These are phyloP conservation scores for Sylvilagus floridanus DNA, from an alignment of 2,797 vertebrate genomes.

Conservation along the genomic window DNA sequence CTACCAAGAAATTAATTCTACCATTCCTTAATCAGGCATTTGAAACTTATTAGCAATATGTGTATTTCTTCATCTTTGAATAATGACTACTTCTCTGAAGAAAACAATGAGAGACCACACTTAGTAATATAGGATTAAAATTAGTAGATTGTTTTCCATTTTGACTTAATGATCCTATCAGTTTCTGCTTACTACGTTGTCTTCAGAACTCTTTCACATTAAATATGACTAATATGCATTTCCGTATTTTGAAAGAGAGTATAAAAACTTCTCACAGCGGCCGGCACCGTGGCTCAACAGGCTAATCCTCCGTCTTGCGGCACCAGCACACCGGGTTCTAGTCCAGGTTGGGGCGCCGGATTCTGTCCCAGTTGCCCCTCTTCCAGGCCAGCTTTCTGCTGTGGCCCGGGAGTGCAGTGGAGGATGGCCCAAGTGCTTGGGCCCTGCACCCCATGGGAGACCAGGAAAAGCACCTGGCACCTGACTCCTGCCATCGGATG, in stretches of 20 bases:
- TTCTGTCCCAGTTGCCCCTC: too few relatives aligned
- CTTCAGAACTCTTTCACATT: conserved; percentile 75
- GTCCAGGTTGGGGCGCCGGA: too few relatives aligned
- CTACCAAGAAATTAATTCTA: conserved; percentile 76
- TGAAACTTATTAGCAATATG: conserved; percentile 13
- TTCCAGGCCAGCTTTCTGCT: too few relatives aligned
- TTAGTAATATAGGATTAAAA: conserved; percentile 70
- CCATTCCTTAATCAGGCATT: conserved; percentile 69
- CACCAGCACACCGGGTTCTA: too few relatives aligned
- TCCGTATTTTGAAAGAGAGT: conserved; percentile 77
- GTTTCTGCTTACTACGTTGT: conserved; percentile 81
- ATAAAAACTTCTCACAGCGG: conserved; percentile 82
- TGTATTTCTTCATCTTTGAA: conserved; percentile 46
- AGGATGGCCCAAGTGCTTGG: too few relatives aligned
- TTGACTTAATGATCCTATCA: conserved; percentile 80
- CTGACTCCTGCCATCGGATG: too few relatives aligned
- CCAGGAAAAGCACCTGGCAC: too few relatives aligned
- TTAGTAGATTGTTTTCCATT: conserved; percentile 75
- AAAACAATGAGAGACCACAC: conserved; percentile 73
- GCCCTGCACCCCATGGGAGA: too few relatives aligned
- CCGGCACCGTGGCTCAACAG: too few relatives aligned
- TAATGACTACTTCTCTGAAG: conserved; percentile 67
- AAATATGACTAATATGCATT: conserved; percentile 69
- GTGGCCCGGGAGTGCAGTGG: too few relatives aligned
- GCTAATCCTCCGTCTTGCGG: too few relatives aligned